A percentile compares a stretch with the other conserved stretches of the same genome.
phyloP scores from a whole-genome alignment of 2,113 vertebrate genomes.

The Merops nubicus region DNA sequence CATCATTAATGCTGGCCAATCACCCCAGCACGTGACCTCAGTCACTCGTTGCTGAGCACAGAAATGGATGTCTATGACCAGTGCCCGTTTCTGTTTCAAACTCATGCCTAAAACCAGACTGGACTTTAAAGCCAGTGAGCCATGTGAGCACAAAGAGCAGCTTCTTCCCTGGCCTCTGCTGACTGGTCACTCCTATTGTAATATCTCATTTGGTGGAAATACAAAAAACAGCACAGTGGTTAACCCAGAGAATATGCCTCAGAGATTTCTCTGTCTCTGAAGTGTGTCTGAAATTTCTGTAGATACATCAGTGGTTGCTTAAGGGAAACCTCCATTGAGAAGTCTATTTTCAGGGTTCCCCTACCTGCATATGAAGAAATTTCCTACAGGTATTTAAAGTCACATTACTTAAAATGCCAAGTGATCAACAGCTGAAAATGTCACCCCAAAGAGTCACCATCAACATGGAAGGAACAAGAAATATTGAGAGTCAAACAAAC shows the following conservation, averaged over 20 bases:
- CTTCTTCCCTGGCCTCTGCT: background rate
- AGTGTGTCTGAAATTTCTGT: background rate
- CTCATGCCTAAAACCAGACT: background rate
- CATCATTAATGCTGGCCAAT: background rate
- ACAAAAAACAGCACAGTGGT: background rate
- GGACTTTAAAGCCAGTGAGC: background rate
- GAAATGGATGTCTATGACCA: background rate
- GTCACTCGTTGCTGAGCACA: background rate
- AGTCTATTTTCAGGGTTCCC: background rate
- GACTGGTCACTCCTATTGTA: background rate
- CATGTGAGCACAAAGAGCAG: background rate
- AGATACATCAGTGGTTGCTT: background rate
- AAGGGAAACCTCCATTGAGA: background rate
- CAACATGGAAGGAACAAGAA: background rate
- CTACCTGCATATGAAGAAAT: background rate
- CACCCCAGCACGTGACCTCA: accelerated
- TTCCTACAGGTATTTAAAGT: background rate
- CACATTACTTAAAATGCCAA: background rate
- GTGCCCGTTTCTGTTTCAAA: background rate
- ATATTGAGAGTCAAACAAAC: background rate
- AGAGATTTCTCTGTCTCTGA: background rate
- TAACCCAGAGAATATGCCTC: background rate
- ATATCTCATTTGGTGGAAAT: background rate
- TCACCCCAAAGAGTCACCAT: background rate
- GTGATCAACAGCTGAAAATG: background rate